A percentile compares a stretch with the other conserved stretches of the same genome.
Conservation (phyloP, 37 sponge, comb jelly and placozoan genomes). For the Chondrilla cf. caribensis region DNA sequence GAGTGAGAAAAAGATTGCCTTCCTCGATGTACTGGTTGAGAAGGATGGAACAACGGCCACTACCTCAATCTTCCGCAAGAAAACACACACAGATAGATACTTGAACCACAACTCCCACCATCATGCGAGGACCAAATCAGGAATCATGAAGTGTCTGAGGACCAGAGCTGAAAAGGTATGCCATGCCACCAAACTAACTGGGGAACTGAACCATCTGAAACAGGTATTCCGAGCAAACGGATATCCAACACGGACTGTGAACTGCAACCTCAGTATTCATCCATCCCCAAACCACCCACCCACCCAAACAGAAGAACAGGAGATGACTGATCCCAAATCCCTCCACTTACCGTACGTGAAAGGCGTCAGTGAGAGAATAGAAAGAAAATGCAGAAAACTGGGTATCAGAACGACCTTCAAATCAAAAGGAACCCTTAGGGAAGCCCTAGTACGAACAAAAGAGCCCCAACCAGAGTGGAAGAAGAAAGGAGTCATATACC, state of each 20-base stretch:
- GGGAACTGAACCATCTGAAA: too few species aligned
- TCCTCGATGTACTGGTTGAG: too few species aligned
- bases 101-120: too few species aligned
- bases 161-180: too few species aligned
- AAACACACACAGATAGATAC: too few species aligned
- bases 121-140: too few species aligned
- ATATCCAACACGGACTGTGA: neutral
- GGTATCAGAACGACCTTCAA: neutral
- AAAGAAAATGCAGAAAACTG: neutral
- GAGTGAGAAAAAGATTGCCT: too few species aligned
- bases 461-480: neutral
- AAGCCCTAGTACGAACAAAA: neutral
- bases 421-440: neutral
- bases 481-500: neutral
- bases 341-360: constrained; percentile 27
- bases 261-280: neutral
- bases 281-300: neutral
- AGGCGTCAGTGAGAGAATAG: constrained; percentile 11
- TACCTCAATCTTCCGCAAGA: too few species aligned
- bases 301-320: neutral
- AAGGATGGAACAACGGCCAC: too few species aligned
- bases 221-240: too few species aligned
- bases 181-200: too few species aligned
- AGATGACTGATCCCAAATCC: neutral
- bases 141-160: too few species aligned